phyloP scores from a whole-genome alignment of 1,140 invertebrate species.

The Diabrotica virgifera region DNA sequence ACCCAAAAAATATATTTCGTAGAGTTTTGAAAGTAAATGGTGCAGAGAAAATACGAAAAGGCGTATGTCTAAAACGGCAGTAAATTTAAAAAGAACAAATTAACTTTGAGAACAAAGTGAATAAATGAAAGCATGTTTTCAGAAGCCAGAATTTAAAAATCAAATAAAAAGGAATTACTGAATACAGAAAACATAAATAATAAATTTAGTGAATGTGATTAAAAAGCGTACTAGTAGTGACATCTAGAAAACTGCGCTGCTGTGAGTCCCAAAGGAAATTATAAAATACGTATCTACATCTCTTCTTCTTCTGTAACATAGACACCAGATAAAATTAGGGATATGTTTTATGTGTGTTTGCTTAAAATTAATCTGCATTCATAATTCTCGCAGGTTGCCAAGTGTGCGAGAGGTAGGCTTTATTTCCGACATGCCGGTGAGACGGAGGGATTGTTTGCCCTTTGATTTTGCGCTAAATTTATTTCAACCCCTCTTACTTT shows the following conservation, averaged over 20 bases:
- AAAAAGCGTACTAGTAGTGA: constrained; percentile 32
- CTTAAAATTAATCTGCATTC: constrained; percentile 31
- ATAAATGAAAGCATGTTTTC: constrained; percentile 23
- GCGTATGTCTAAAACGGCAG: constrained; percentile 8
- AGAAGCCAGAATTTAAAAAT: constrained; percentile 23
- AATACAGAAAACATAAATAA: constrained; percentile 30
- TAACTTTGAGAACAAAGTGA: constrained; percentile 21
- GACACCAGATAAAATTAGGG: constrained; percentile 29
- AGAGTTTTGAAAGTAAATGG: too few species aligned
- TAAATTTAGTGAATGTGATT: constrained; percentile 34
- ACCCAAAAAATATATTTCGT: too few species aligned
- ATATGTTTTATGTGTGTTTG: constrained; percentile 30
- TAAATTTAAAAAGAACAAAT: constrained; percentile 22
- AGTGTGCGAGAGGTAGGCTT: constrained; percentile 1
- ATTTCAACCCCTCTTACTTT: constrained; percentile 4
- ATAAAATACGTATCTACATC: constrained; percentile 29
- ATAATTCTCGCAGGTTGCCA: constrained; percentile 12
- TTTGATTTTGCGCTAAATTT: constrained; percentile 16
- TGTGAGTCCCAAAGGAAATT: constrained; percentile 31
- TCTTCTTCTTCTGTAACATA: constrained; percentile 26
- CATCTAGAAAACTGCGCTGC: constrained; percentile 27
- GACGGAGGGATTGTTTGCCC: background rate
- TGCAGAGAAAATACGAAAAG: too few species aligned
- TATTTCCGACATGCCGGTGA: background rate
- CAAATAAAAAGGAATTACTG: constrained; percentile 32